Base-by-base conservation (phyloP, 2,888 invertebrate species). In the Cinara cedri region DNA sequence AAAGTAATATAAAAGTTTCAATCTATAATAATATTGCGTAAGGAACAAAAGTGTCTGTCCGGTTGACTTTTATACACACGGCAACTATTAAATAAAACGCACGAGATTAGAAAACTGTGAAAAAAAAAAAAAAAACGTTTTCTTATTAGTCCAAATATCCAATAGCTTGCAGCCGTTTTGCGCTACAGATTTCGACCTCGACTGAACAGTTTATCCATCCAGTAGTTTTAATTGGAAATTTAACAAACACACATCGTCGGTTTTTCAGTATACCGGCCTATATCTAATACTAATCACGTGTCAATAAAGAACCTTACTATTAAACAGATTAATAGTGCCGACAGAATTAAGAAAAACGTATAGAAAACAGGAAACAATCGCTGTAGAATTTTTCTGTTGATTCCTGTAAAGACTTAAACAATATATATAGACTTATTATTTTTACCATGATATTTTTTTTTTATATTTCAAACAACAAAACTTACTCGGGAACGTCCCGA, bases 361-460 rank as follows among this genome's bases (percentile, higher is more conserved):
- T n/a, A 44, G 21, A 54, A 68, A 54, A 70, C n/a, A 14, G 14
- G 42, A 70, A 70, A 54, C 54, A 70, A 70, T 42, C 21, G 26
- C 13, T 16, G 14, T 26, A 1, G 26, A 14, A 42, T 62, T 4
- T 11, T 62, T 19, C 11, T 11, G 14, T 10, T 3, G 34, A 0
- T n/a, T n/a, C 62, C 34, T 8, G 11, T 42, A 62, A 62, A 0
- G 34, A 34, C 0, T 9, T 26, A 10, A 54, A 54, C 19, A 26
- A 1, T 10, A 62, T 10, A n/a, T 62, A 1, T 62, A 16, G n/a
- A 34, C n/a, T 21, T 44, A 65, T 44, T 65, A 3, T 46, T 66
- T 46, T 16, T 16, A n/a, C 16, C 9, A 66, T 24, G 4, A 46
- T 24, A 66, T 66, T 66, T 66, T 66, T 4, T 46, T 16, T 49